A percentile compares a stretch with the other conserved stretches of the same genome.
Conservation (phyloP, 2,113 vertebrate species). For the Calidris pygmaea region DNA sequence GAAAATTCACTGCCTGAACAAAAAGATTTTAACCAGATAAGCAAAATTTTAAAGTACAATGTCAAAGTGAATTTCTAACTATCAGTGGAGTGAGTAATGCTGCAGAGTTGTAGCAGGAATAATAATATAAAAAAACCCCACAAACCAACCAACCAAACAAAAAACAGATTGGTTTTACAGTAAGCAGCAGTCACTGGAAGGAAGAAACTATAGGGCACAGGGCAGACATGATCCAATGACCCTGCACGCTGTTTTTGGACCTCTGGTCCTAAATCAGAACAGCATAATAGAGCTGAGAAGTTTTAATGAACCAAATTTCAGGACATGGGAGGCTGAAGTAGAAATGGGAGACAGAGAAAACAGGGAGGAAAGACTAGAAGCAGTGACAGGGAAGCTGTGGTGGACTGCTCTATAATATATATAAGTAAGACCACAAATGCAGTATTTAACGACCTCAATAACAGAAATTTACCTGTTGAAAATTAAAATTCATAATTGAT, state of each 20-base stretch:
- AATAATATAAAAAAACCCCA: no score
- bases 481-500: background rate
- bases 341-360: background rate
- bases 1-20: background rate
- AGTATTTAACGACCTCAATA: background rate
- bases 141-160: background rate
- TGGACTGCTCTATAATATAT: background rate
- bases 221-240: background rate
- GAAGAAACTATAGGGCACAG: background rate
- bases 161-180: background rate
- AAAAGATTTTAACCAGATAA: background rate
- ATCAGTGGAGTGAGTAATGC: background rate
- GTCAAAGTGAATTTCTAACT: background rate
- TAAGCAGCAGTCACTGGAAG: background rate
- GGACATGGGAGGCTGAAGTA: background rate
- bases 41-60: background rate
- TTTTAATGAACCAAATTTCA: background rate
- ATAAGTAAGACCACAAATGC: background rate
- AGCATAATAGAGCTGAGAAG: background rate
- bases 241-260: fast-evolving
- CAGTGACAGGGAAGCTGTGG: background rate
- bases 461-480: background rate
- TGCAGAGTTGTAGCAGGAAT: background rate
- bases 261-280: background rate
- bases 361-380: background rate